Evolutionary conservation across 2,113 vertebrate genomes (phyloP).

Genomic region (Syngnathus floridae): DNA sequence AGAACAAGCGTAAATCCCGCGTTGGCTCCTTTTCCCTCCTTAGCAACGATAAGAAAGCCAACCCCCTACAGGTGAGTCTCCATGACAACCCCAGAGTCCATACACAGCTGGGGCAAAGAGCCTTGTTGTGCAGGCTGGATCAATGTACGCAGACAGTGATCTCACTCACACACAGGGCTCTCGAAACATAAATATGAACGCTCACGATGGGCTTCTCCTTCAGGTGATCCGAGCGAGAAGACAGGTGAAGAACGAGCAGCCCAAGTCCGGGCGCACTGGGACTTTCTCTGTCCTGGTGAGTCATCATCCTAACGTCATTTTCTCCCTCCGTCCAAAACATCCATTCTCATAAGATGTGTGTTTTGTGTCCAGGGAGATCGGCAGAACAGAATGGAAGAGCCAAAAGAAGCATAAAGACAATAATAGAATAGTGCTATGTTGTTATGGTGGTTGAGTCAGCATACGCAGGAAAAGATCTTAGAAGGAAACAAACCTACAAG

Average conservation of each 20-base stretch:
- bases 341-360: neutral
- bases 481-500: conserved; percentile 1
- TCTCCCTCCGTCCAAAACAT: neutral
- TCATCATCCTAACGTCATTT: neutral
- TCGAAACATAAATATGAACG: neutral
- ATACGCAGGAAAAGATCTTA: neutral
- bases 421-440: conserved; percentile 7
- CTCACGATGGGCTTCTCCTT: neutral
- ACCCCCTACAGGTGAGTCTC: conserved; percentile 59
- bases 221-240: conserved; percentile 61
- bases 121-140: conserved; percentile 9
- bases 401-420: conserved; percentile 29
- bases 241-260: conserved; percentile 43
- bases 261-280: conserved; percentile 42
- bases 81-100: conserved; percentile 46
- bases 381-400: conserved; percentile 7
- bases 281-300: conserved; percentile 56
- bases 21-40: conserved; percentile 63
- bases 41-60: conserved; percentile 41
- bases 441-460: conserved; percentile 4
- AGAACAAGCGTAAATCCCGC: conserved; percentile 52
- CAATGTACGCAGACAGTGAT: conserved; percentile 1
- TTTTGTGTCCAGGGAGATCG: conserved; percentile 50
- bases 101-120: conserved; percentile 38
- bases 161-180: neutral